Evolutionary conservation across 2,113 vertebrate species (phyloP).

Genomic region (Plestiodon gilberti): DNA sequence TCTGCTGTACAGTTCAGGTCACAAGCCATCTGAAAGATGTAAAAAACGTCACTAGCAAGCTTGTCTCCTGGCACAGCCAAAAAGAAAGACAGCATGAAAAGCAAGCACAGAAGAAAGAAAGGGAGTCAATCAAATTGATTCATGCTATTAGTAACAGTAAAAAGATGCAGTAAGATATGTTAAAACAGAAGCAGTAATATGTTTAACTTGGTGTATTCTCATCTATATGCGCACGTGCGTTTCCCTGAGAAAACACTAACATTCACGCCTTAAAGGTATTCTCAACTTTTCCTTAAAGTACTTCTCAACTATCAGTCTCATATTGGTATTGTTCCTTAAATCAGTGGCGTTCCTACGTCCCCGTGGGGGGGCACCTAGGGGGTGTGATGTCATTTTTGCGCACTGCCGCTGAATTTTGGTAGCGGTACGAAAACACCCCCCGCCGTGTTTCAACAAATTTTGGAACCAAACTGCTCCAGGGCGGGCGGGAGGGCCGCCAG

Average conservation of each 20-base stretch:
- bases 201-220: slow-evolving; percentile 2
- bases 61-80: slow-evolving; percentile 92
- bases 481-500: too few relatives aligned
- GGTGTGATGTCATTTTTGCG: too few relatives aligned
- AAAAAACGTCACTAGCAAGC: slow-evolving; percentile 95
- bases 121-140: slow-evolving; percentile 71
- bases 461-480: too few relatives aligned
- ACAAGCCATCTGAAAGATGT: slow-evolving; percentile 98
- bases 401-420: too few relatives aligned
- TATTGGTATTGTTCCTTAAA: too few relatives aligned
- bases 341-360: too few relatives aligned
- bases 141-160: slow-evolving; percentile 63
- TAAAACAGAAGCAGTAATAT: slow-evolving; percentile 20
- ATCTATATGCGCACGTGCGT: background rate
- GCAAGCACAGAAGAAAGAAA: slow-evolving; percentile 78
- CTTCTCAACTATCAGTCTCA: background rate
- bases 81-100: slow-evolving; percentile 83
- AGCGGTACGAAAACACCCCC: too few relatives aligned
- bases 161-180: slow-evolving; percentile 33
- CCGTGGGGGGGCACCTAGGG: too few relatives aligned
- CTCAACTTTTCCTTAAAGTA: background rate
- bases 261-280: background rate
- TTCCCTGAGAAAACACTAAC: background rate
- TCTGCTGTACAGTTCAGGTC: slow-evolving; percentile 99
- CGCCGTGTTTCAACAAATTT: too few relatives aligned